Base-by-base conservation (phyloP, 2,888 invertebrate species). In the Cenopis cana region DNA sequence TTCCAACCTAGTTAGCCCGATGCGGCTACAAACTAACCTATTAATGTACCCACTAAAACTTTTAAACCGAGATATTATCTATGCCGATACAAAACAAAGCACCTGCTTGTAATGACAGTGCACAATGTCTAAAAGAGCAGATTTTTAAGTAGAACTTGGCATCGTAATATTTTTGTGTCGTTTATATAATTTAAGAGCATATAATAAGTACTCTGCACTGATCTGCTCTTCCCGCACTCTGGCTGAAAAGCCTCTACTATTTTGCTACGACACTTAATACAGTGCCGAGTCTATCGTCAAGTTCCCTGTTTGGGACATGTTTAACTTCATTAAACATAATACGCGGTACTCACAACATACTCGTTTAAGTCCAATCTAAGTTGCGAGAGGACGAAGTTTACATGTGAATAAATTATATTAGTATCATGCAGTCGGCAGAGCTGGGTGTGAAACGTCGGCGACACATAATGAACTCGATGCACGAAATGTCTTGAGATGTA, bases 311-410 rank as follows among this genome's bases (percentile, higher is more conserved):
- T 83, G 89, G 85, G 87, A 86, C 89, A 86, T 88, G 90, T 92
- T 91, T 91, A 92, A 93, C 89, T 92, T 91, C 91, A 92, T 93
- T 92, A 91, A 88, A 87, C 89, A 90, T 91, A 90, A 91, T 91
- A 90, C 88, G 82, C 79, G 76, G 76, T 82, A 89, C 84, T 88
- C 85, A 85, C 88, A 88, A 89, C 89, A 88, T 91, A 89, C 91
- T 92, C 91, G 89, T 91, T 93, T 92, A 93, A 93, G 91, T 91
- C 90, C 91, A 93, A 93, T 93, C 91, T 93, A 93, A 93, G 92
- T 92, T 92, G 84, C 81, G 86, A 80, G 85, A 84, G 84, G 86
- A 86, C 85, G 86, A 74, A 89, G 88, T 91, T 91, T 90, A 87
- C 88, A 87, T 89, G 89, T 93, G 90, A 93, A 93, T 93, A 93